A percentile compares a stretch with the other conserved stretches of the same genome.
Evolutionary conservation across 2,113 vertebrate species (phyloP).

Genomic region (Phrynosoma blainvillii): DNA sequence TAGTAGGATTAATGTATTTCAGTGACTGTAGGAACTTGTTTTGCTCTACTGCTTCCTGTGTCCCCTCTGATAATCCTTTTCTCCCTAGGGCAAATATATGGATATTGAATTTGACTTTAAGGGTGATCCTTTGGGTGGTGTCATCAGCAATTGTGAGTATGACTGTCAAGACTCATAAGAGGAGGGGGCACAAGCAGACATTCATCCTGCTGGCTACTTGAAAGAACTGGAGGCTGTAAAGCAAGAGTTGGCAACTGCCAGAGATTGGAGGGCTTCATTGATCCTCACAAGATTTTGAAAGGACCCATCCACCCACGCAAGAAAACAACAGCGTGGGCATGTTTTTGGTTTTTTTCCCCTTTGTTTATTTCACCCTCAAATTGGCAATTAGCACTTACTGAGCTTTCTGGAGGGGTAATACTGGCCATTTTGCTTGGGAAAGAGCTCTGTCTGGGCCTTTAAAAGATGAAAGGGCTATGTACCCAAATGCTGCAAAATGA

Average conservation of each 20-base stretch:
- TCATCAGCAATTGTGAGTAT: slow-evolving; percentile 84
- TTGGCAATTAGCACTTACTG: no score
- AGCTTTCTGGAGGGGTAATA: no score
- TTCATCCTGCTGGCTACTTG: neutral
- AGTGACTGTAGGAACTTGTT: neutral
- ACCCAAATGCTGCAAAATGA: no score
- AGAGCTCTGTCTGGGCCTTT: no score
- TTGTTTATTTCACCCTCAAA: no score
- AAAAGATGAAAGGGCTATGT: no score
- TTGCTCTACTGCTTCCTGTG: neutral
- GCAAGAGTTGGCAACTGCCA: neutral
- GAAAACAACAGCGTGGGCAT: no score
- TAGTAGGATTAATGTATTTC: neutral
- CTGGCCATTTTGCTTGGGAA: no score
- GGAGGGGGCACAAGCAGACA: neutral
- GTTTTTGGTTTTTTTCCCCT: no score
- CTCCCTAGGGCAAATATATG: slow-evolving; percentile 83
- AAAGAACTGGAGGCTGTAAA: neutral
- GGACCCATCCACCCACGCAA: no score
- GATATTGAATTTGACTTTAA: slow-evolving; percentile 87
- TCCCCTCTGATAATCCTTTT: neutral
- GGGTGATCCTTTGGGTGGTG: slow-evolving; percentile 80
- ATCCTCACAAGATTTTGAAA: neutral
- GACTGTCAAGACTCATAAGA: neutral
- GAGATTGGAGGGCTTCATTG: neutral